These are phyloP conservation scores for Drosophila sordidapex DNA, from an alignment of 2,888 invertebrate genomes.

Conservation along the genomic window DNA sequence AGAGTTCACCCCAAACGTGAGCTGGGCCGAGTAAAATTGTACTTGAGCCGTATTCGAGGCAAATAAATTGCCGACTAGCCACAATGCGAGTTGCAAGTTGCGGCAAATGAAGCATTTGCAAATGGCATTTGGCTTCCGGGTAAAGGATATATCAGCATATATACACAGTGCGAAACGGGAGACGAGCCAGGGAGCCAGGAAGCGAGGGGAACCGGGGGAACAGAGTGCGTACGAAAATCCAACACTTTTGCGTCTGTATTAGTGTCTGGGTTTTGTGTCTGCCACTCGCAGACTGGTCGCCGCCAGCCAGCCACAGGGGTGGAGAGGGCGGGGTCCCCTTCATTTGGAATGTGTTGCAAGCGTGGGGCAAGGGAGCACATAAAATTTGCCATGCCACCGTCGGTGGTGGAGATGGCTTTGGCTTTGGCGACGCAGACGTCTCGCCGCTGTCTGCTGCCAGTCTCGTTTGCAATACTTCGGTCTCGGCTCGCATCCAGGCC, in stretches of 20 bases:
- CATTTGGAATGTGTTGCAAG: constrained; percentile 25
- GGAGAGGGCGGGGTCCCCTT: constrained; percentile 13
- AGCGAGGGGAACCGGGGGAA: neutral
- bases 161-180: constrained; percentile 29
- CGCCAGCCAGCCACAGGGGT: constrained; percentile 49
- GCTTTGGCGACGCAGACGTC: constrained; percentile 67
- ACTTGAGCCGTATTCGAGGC: constrained; percentile 47
- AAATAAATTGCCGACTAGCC: constrained; percentile 71
- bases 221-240: constrained; percentile 75
- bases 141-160: constrained; percentile 67
- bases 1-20: constrained; percentile 37
- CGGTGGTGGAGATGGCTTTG: constrained; percentile 46
- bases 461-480: constrained; percentile 53
- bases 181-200: constrained; percentile 23
- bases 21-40: constrained; percentile 31
- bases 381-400: constrained; percentile 40
- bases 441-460: constrained; percentile 75
- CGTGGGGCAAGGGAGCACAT: constrained; percentile 13
- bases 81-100: constrained; percentile 37
- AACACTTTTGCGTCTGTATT: constrained; percentile 60
- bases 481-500: constrained; percentile 22
- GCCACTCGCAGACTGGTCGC: constrained; percentile 71
- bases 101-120: constrained; percentile 51
- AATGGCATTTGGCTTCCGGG: constrained; percentile 77
- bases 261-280: constrained; percentile 34